phyloP scores from a whole-genome alignment of 2,113 vertebrate species.

The Forbesichthys papilliferus region DNA sequence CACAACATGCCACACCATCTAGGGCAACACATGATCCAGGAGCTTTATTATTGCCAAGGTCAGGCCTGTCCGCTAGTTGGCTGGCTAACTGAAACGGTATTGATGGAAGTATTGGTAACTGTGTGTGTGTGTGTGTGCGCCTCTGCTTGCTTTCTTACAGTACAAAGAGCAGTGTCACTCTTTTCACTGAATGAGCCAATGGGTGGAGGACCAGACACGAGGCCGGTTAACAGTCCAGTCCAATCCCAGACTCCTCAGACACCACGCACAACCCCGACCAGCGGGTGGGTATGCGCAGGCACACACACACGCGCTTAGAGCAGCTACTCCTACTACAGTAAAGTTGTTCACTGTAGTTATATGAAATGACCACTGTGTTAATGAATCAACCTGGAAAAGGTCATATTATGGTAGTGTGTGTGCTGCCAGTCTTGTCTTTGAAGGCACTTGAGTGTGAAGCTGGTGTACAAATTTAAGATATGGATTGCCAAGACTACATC shows the following conservation, averaged over 20 bases:
- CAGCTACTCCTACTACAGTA: background rate
- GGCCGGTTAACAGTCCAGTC: slow-evolving; percentile 76
- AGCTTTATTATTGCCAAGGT: slow-evolving; percentile 8
- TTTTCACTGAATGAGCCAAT: slow-evolving; percentile 84
- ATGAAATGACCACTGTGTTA: too few relatives aligned
- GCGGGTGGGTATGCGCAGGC: slow-evolving; percentile 50
- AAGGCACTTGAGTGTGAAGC: too few relatives aligned
- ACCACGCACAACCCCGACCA: slow-evolving; percentile 84
- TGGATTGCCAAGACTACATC: too few relatives aligned
- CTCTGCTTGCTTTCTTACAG: slow-evolving; percentile 57
- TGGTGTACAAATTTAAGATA: too few relatives aligned
- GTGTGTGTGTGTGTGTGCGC: slow-evolving; percentile 9
- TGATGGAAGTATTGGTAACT: background rate
- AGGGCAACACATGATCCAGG: slow-evolving; percentile 26
- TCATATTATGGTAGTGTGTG: too few relatives aligned
- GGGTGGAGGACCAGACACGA: slow-evolving; percentile 70
- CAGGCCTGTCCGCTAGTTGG: background rate
- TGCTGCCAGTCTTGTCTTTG: too few relatives aligned
- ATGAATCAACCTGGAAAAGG: too few relatives aligned
- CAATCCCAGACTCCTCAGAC: slow-evolving; percentile 83
- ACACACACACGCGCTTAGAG: background rate
- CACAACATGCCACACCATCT: slow-evolving; percentile 4
- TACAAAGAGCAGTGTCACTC: slow-evolving; percentile 87
- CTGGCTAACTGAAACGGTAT: background rate
- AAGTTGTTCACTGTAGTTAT: too few relatives aligned